These are phyloP conservation scores for Bombyx mori DNA, from an alignment of 1,140 invertebrate species.

Conservation along the genomic window ASM3026992v2 NC_085129.1:5504501-5505000, in stretches of 20 bases:
- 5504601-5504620: conserved; percentile 41
- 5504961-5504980: no score
- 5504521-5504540: conserved; percentile 20
- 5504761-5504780: conserved; percentile 68
- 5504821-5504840: conserved; percentile 21
- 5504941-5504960: no score
- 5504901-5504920: no score
- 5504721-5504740: conserved; percentile 65
- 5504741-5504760: conserved; percentile 66
- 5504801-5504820: conserved; percentile 33
- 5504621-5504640: conserved; percentile 40
- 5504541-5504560: conserved; percentile 29
- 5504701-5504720: conserved; percentile 66
- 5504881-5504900: conserved; percentile 9
- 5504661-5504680: conserved; percentile 64
- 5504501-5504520: conserved; percentile 20
- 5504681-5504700: conserved; percentile 58
- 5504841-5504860: conserved; percentile 17
- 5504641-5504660: conserved; percentile 62
- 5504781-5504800: conserved; percentile 69
- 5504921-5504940: no score
- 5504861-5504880: conserved; percentile 8
- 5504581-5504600: conserved; percentile 10
- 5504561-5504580: conserved; percentile 17
- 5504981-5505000: no score